Evolutionary conservation across 92 coral and sea anemone genomes (phyloP), one percentile per base, ranked within the genome.

Genomic region (Meandrina meandrites): DNA sequence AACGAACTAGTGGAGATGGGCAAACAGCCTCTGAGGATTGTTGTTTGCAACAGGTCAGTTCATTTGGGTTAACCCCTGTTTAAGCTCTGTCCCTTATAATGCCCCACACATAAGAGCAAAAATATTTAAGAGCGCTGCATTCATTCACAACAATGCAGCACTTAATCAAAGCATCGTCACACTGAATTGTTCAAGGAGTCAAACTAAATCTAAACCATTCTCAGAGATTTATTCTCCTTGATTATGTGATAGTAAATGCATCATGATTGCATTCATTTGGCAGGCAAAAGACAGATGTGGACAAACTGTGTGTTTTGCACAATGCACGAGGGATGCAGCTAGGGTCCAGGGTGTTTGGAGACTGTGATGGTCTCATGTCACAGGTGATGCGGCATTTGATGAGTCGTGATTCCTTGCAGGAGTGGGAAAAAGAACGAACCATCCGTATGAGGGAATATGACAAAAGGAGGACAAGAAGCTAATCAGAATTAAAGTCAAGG

Each of bases 1-100:
- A 88, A 88, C 83, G 91, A 88, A 51, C 88, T 88, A 56, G 91
- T 88, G 28, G 91, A 88, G 88, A 81, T 88, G 81, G 91, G 91
- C 10, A 76, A 66, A 48, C 30, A 77, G 67, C 91, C 91, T 0
- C 73, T 88, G 53, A 83, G 91, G 19, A 87, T 88, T 51, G 84
- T 88, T 0, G 85, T 88, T 8, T 88, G 91, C 28, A 88, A 88
- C 66, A 83, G 91, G 91, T 88, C 19, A 37, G 40, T 24, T 73
- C 24, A 60, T 13, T 10, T 60, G 13, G 14, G 30, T 27, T 60
- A 27, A 60, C 68, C 28, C 5, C 68, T 18, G 8, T n/a, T n/a
- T n/a, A n/a, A n/a, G n/a, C n/a, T n/a, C n/a, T n/a, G n/a, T n/a
- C n/a, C n/a, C n/a, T n/a, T n/a, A n/a, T n/a, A n/a, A n/a, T n/a